Conservation (phyloP, 2,888 invertebrate species). For the Drosophila falleni region DNA sequence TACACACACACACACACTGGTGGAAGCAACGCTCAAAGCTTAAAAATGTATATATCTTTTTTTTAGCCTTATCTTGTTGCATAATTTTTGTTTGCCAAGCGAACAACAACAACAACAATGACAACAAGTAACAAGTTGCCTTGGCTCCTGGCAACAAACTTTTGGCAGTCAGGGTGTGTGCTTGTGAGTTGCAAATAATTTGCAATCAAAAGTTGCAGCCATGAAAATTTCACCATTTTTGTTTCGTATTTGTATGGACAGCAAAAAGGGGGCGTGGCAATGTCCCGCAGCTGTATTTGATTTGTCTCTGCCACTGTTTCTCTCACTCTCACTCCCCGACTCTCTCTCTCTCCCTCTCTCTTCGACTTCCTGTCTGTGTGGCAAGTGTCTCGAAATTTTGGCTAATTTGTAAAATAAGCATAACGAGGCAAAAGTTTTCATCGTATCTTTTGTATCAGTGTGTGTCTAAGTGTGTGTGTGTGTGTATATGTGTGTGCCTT, state of each 20-base stretch:
- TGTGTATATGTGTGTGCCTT: constrained; percentile 6
- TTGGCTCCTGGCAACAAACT: constrained; percentile 65
- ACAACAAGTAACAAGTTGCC: constrained; percentile 41
- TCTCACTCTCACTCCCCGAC: not conserved
- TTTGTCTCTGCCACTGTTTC: constrained; percentile 11
- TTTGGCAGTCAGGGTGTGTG: constrained; percentile 45
- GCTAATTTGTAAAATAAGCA: constrained; percentile 73
- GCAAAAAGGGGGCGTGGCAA: constrained; percentile 36
- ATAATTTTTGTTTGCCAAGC: constrained; percentile 56
- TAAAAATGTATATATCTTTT: constrained; percentile 1
- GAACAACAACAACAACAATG: constrained; percentile 34
- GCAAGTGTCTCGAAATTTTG: constrained; percentile 46
- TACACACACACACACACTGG: not conserved
- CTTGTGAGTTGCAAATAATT: constrained; percentile 70
- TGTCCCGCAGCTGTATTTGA: constrained; percentile 39
- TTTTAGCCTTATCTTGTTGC: constrained; percentile 60
- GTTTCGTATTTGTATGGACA: constrained; percentile 19
- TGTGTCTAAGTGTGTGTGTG: constrained; percentile 1
- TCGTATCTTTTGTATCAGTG: constrained; percentile 17
- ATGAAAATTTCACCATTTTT: constrained; percentile 45
- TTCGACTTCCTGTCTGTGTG: not conserved
- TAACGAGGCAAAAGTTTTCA: constrained; percentile 46
- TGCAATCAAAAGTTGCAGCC: constrained; percentile 75
- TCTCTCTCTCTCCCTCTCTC: not conserved
- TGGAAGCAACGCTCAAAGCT: not conserved